Percentiles rank a stretch among this genome's conserved stretches.
These are phyloP conservation scores for Ispidina picta DNA, from an alignment of 2,797 vertebrate genomes.

Conservation along the genomic window DNA sequence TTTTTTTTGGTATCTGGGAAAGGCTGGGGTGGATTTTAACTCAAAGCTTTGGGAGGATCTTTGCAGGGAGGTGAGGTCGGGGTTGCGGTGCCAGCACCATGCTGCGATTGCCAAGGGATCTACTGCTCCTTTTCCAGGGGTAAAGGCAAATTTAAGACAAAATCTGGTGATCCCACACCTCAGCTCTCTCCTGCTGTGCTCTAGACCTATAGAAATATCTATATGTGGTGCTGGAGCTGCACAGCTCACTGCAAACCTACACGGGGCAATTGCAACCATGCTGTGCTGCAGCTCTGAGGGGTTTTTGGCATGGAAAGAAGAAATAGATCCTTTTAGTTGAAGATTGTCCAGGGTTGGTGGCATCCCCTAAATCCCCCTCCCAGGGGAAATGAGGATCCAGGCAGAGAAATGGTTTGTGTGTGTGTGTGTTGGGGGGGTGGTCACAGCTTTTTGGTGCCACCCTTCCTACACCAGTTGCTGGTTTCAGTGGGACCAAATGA, in stretches of 20 bases:
- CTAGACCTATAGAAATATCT: neutral
- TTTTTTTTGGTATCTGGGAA: neutral
- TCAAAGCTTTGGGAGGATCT: fast-evolving
- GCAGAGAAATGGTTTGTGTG: neutral
- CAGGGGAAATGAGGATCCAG: neutral
- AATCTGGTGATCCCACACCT: neutral
- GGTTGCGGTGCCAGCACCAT: neutral
- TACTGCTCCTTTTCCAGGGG: neutral
- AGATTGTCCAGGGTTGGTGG: neutral
- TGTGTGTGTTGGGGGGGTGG: too few species aligned
- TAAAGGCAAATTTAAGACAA: neutral
- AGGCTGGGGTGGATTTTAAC: neutral
- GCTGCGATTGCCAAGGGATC: neutral
- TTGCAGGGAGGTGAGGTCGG: fast-evolving
- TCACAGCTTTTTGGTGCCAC: fast-evolving
- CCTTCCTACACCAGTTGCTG: fast-evolving
- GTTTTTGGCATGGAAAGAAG: neutral
- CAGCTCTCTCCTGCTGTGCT: neutral
- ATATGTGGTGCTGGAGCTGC: neutral
- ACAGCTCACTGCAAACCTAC: neutral
- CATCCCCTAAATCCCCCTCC: neutral
- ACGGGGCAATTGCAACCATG: fast-evolving
- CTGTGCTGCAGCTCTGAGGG: neutral
- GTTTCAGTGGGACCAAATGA: neutral
- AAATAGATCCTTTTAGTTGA: neutral